Conservation (phyloP, 2,113 vertebrate genomes). For the Oplegnathus fasciatus region DNA sequence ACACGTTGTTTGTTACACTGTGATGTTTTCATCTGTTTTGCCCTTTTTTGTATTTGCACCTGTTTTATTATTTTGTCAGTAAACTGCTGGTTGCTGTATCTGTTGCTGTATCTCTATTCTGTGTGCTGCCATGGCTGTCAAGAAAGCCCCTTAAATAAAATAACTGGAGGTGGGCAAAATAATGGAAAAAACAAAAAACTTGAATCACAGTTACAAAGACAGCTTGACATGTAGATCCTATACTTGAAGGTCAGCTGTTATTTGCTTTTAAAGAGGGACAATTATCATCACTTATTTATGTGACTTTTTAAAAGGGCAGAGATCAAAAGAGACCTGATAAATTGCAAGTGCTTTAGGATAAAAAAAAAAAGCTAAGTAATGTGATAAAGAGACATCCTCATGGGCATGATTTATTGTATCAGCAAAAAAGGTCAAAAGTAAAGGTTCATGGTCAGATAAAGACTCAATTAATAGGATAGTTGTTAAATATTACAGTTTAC, state of each 20-base stretch:
- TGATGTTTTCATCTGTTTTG: conserved; percentile 20
- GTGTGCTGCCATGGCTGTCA: neutral
- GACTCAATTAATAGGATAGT: neutral
- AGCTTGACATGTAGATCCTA: neutral
- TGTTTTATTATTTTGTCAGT: conserved; percentile 50
- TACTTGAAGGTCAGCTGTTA: neutral
- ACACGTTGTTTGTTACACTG: conserved; percentile 21
- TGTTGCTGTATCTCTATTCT: conserved; percentile 44
- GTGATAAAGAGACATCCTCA: neutral
- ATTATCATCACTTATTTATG: neutral
- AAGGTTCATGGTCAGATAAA: neutral
- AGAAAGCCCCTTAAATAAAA: conserved; percentile 22
- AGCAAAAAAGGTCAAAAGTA: neutral
- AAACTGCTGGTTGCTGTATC: conserved; percentile 51
- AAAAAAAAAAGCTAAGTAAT: neutral
- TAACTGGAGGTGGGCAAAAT: neutral
- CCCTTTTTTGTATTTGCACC: conserved; percentile 41
- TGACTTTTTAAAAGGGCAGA: neutral
- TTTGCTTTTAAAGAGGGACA: neutral
- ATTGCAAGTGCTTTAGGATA: neutral
- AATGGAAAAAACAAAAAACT: neutral
- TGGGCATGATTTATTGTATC: neutral
- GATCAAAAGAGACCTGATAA: neutral
- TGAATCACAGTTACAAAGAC: neutral
- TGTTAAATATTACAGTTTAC: neutral